These are phyloP conservation scores for Meandrina meandrites DNA, from an alignment of 92 coral and sea anemone genomes.

Conservation along the genomic window DNA sequence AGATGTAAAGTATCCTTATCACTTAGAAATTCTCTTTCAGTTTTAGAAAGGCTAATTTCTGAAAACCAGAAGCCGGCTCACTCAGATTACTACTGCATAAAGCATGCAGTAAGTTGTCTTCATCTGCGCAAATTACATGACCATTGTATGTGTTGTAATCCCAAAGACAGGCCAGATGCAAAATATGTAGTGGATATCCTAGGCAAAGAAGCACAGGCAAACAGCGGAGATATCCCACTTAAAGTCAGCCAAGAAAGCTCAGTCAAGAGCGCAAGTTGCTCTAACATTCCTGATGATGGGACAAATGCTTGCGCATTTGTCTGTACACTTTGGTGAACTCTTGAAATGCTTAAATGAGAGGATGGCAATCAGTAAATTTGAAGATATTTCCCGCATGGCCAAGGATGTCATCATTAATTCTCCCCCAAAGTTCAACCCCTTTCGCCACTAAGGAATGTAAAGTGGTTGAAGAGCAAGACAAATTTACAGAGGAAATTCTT, in stretches of 20 bases:
- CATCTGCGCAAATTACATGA: slow-evolving; percentile 6
- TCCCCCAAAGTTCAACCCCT: slow-evolving; percentile 47
- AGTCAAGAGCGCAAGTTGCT: slow-evolving; percentile 44
- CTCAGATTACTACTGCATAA: slow-evolving; percentile 49
- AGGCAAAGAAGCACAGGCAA: slow-evolving; percentile 10
- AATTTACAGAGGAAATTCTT: slow-evolving; percentile 49
- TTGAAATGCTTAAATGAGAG: slow-evolving; percentile 42
- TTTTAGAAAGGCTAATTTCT: slow-evolving; percentile 41
- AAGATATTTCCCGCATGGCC: slow-evolving; percentile 41
- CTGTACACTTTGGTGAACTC: slow-evolving; percentile 52
- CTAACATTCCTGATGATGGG: slow-evolving; percentile 51
- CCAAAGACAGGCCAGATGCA: slow-evolving; percentile 34
- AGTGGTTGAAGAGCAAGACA: slow-evolving; percentile 30
- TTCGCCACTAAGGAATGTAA: slow-evolving; percentile 32
- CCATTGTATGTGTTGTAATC: slow-evolving; percentile 2
- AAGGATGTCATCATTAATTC: slow-evolving; percentile 54
- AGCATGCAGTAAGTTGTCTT: slow-evolving; percentile 66
- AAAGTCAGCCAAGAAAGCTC: slow-evolving; percentile 66
- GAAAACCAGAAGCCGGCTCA: slow-evolving; percentile 47
- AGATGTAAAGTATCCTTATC: slow-evolving; percentile 64
- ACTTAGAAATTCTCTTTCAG: slow-evolving; percentile 29
- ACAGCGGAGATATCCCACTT: slow-evolving; percentile 56
- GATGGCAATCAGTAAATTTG: slow-evolving; percentile 44
- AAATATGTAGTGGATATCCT: slow-evolving; percentile 19
- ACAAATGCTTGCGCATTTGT: slow-evolving; percentile 71